Percentiles rank a stretch among this genome's conserved stretches.
Evolutionary conservation across 1,140 invertebrate species (phyloP).

Genomic region (Meloidogyne hapla): DNA sequence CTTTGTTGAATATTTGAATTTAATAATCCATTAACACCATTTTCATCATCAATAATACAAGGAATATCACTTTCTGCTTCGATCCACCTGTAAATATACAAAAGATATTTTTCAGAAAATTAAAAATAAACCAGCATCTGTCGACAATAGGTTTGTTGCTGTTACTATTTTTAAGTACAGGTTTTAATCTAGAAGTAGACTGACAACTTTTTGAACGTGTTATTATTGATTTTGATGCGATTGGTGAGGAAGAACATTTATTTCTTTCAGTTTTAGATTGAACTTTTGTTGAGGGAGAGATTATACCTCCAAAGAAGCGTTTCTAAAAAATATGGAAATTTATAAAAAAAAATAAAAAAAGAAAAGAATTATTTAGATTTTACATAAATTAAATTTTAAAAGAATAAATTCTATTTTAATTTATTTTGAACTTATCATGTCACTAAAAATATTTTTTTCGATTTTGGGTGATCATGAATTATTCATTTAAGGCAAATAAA

Average conservation of each 20-base stretch:
- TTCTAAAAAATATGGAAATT: background rate
- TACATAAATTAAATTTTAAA: background rate
- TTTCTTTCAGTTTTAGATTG: background rate
- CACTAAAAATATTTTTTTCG: no score
- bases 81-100: background rate
- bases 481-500: background rate
- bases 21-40: background rate
- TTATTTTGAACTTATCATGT: no score
- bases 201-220: conserved; percentile 20
- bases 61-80: background rate
- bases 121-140: background rate
- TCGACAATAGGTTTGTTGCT: background rate
- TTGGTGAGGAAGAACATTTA: background rate
- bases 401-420: no score
- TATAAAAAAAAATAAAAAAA: no score
- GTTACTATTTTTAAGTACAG: conserved; percentile 5
- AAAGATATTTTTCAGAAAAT: no score
- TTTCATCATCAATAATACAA: background rate
- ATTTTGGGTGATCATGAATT: background rate
- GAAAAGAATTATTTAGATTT: no score
- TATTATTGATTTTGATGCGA: background rate
- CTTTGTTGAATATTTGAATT: background rate
- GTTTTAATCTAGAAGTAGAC: conserved; percentile 12
- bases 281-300: background rate
- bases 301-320: background rate